These are phyloP conservation scores for Nemotelus pantherinus DNA, from an alignment of 2,888 invertebrate genomes.

Conservation along the genomic window DNA sequence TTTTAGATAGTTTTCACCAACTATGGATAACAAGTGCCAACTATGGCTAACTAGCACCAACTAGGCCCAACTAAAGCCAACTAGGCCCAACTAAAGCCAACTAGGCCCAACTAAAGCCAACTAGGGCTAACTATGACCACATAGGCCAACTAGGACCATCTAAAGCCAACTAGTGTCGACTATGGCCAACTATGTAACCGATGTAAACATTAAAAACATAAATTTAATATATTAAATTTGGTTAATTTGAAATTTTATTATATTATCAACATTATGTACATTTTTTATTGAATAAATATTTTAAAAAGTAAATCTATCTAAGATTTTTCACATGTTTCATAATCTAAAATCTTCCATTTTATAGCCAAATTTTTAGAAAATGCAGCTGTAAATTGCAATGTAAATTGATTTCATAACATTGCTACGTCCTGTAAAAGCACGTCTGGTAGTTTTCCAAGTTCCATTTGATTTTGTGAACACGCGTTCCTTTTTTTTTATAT, in stretches of 20 bases:
- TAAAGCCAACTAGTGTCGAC: too few relatives aligned
- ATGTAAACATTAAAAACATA: too few relatives aligned
- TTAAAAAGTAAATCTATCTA: slow-evolving; percentile 38
- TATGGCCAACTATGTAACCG: too few relatives aligned
- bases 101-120: too few relatives aligned
- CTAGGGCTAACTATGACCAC: too few relatives aligned
- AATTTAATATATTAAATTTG: background rate
- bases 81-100: too few relatives aligned
- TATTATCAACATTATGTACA: slow-evolving; percentile 32
- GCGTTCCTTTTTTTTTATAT: background rate
- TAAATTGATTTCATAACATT: slow-evolving; percentile 2
- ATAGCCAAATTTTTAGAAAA: slow-evolving; percentile 31
- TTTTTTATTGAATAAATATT: slow-evolving; percentile 35
- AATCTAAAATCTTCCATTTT: slow-evolving; percentile 12
- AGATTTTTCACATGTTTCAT: slow-evolving; percentile 13
- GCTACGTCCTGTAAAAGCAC: background rate
- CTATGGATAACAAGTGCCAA: too few relatives aligned
- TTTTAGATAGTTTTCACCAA: too few relatives aligned
- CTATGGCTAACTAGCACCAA: too few relatives aligned
- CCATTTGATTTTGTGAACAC: slow-evolving; percentile 34
- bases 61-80: too few relatives aligned
- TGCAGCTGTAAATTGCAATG: slow-evolving; percentile 20
- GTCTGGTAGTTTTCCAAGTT: background rate
- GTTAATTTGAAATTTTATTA: slow-evolving; percentile 18
- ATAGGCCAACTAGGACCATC: too few relatives aligned